Base-by-base conservation (phyloP, 1,140 invertebrate species). In the Bilobella aurantiaca region DNA sequence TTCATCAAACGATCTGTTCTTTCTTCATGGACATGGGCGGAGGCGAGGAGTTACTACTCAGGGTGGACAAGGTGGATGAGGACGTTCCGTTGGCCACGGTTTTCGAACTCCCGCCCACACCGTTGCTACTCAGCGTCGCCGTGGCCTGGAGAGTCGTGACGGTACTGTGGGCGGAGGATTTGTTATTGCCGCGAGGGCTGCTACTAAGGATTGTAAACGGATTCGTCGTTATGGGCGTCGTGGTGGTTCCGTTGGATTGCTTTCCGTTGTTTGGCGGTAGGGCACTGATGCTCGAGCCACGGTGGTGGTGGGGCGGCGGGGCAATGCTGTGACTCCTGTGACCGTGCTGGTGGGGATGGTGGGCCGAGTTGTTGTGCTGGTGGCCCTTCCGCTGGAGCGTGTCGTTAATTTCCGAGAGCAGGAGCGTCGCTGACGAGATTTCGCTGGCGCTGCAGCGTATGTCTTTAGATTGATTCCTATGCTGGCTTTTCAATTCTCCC, bases 21-120 rank as follows among this genome's bases (percentile, higher is more conserved):
- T 73, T 73, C 58, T 73, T 73, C 3, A 66, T 68, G 2, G 68
- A 67, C n/a, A 73, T 73, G 16, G 71, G 71, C 34, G 65, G 70
- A 32, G 68, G 46, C 14, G 37, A 42, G 37, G 49, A 23, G 49
- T 53, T 53, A 47, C 49, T 64, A 32, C 57, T 67, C 12, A 30
- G 46, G 27, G 65, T 60, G 32, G 68, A 57, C 21, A 64, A 65
- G 32, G 49, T 61, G 58, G 63, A 53, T n/a, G 63, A 69, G 29
- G 58, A 5, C 2, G 63, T 31, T 37, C 31, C 32, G 18, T 65
- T 58, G 3, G 59, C 37, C 32, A 31, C 32, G 12, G 14, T 21
- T 42, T 62, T 62, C 8, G 16, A 12, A 12, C 2, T 28, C 27
- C 25, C 23, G 3, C 57, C 59, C 16, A 16, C 30, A 29, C 58